A percentile compares a stretch with the other conserved stretches of the same genome.
These are phyloP conservation scores for Punctoribates punctum DNA, from an alignment of 2,888 invertebrate species.

Conservation along the genomic window DNA sequence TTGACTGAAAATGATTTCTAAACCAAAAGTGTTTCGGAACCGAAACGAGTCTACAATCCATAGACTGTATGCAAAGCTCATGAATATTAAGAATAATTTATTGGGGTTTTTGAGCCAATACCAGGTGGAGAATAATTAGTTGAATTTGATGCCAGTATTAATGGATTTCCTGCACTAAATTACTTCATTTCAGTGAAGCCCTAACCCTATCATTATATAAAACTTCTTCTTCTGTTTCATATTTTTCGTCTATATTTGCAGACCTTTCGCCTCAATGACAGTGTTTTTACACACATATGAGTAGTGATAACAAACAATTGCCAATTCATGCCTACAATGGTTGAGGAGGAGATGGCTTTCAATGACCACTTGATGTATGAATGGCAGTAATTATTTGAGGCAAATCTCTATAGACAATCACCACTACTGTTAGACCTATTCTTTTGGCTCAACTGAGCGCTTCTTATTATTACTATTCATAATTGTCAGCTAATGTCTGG, in stretches of 20 bases:
- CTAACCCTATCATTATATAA: slow-evolving; percentile 36
- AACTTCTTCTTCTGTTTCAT: not conserved
- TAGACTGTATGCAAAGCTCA: not conserved
- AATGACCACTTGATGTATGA: slow-evolving; percentile 27
- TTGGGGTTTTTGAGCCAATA: not conserved
- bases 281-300: not conserved
- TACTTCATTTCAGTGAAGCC: not conserved
- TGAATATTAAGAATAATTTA: not conserved
- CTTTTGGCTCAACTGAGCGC: slow-evolving; percentile 4
- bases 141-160: not conserved
- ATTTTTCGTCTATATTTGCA: not conserved
- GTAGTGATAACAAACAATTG: not conserved
- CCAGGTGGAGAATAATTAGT: slow-evolving; percentile 28
- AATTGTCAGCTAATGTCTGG: not conserved
- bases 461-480: not conserved
- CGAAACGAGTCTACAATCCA: not conserved
- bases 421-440: not conserved
- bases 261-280: not conserved
- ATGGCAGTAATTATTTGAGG: slow-evolving; percentile 25
- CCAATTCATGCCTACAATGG: not conserved
- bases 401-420: not conserved
- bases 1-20: not conserved
- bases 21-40: not conserved
- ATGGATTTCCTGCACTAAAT: slow-evolving; percentile 33
- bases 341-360: slow-evolving; percentile 10